phyloP scores from a whole-genome alignment of 2,113 vertebrate genomes.

The Papio anubis region DNA sequence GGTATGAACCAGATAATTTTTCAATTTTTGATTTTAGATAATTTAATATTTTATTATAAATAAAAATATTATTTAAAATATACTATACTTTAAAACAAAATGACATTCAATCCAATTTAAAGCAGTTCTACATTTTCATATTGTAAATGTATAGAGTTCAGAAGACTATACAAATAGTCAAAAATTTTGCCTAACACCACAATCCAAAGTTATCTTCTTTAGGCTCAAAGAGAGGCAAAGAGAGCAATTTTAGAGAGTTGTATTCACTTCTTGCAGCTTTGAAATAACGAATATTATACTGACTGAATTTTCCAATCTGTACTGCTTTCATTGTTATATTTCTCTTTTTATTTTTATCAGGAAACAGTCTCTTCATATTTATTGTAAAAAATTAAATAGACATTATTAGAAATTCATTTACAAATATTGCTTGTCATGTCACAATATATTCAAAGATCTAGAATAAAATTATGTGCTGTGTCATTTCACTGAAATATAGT shows the following conservation, averaged over 20 bases:
- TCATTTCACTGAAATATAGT: not conserved
- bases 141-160: not conserved
- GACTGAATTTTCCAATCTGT: not conserved
- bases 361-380: not conserved
- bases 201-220: not conserved
- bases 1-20: not conserved
- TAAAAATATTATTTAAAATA: not conserved
- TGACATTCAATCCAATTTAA: not conserved
- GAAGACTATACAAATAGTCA: not conserved
- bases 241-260: not conserved
- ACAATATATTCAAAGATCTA: not conserved
- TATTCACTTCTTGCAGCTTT: not conserved
- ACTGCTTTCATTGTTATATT: not conserved
- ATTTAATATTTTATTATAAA: not conserved
- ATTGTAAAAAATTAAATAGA: not conserved
- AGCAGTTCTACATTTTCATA: not conserved
- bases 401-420: not conserved
- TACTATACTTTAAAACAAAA: not conserved
- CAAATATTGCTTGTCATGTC: not conserved
- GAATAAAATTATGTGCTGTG: not conserved
- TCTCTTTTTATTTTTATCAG: not conserved
- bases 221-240: not conserved
- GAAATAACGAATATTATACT: not conserved
- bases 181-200: not conserved
- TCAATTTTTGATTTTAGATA: not conserved